These are phyloP conservation scores for Tachuris rubrigastra DNA, from an alignment of 2,113 vertebrate genomes.

Conservation along the genomic window DNA sequence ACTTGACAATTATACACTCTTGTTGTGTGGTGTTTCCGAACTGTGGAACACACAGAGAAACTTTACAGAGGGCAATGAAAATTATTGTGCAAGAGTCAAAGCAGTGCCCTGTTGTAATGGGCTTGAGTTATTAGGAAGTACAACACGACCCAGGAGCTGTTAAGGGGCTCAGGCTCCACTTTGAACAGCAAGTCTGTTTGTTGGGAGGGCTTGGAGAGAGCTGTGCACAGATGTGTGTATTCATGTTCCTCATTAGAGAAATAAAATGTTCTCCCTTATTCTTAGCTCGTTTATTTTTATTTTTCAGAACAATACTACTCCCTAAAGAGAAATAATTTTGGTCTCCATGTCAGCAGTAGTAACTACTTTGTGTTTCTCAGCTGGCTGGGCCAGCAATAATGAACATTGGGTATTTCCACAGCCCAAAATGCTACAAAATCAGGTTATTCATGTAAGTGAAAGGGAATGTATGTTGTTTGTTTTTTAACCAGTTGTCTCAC, in stretches of 20 bases:
- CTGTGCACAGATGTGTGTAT: not conserved
- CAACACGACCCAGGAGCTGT: not conserved
- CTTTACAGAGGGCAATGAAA: not conserved
- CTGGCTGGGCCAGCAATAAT: not conserved
- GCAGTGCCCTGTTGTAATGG: not conserved
- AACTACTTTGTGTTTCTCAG: not conserved
- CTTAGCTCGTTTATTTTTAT: not conserved
- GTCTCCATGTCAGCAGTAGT: not conserved
- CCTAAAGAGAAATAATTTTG: not conserved
- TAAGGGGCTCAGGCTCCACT: not conserved
- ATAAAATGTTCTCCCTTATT: conserved; percentile 4
- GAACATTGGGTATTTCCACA: not conserved
- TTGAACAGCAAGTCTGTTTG: not conserved
- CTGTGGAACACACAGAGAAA: not conserved
- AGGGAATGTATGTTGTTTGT: not conserved
- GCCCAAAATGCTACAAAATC: not conserved
- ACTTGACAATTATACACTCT: not conserved
- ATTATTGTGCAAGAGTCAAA: not conserved
- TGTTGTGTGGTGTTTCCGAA: not conserved
- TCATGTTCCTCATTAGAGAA: not conserved
- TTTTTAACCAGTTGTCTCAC: not conserved
- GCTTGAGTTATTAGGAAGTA: not conserved
- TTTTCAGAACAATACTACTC: not conserved
- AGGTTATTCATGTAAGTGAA: not conserved
- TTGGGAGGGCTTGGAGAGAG: not conserved